Percentiles rank a stretch among this genome's conserved stretches.
These are phyloP conservation scores for Pygmarrhopalites habei DNA, from an alignment of 1,140 invertebrate genomes.

Conservation along the genomic window DNA sequence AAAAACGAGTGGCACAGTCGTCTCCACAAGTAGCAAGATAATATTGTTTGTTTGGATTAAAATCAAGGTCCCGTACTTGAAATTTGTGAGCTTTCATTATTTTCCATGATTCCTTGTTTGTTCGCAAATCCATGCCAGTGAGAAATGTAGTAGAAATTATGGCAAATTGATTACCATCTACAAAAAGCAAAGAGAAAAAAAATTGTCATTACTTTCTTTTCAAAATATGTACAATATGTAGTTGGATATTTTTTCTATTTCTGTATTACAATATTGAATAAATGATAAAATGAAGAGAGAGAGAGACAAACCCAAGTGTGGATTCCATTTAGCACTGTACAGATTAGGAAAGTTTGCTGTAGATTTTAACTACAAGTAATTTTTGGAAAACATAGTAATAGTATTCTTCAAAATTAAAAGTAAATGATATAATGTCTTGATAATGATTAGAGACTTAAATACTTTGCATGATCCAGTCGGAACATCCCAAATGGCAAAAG, in stretches of 20 bases:
- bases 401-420: too few species aligned
- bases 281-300: too few species aligned
- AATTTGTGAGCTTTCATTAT: conserved; percentile 72
- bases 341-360: conserved; percentile 46
- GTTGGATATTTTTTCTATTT: too few species aligned
- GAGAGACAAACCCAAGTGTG: too few species aligned
- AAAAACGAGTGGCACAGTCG: conserved; percentile 88
- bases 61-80: conserved; percentile 72
- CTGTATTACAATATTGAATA: too few species aligned
- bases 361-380: background rate
- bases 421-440: too few species aligned
- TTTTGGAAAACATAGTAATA: too few species aligned
- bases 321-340: conserved; percentile 84
- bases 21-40: conserved; percentile 89
- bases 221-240: too few species aligned
- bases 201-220: too few species aligned
- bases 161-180: conserved; percentile 73
- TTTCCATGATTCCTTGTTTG: conserved; percentile 65
- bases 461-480: conserved; percentile 41
- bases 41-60: conserved; percentile 94
- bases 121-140: conserved; percentile 77
- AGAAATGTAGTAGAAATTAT: conserved; percentile 75
- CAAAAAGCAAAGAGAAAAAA: too few species aligned
- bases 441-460: too few species aligned
- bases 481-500: conserved; percentile 59